Conservation (phyloP, 1,140 invertebrate species). For the Dolichoris vasculosae region DNA sequence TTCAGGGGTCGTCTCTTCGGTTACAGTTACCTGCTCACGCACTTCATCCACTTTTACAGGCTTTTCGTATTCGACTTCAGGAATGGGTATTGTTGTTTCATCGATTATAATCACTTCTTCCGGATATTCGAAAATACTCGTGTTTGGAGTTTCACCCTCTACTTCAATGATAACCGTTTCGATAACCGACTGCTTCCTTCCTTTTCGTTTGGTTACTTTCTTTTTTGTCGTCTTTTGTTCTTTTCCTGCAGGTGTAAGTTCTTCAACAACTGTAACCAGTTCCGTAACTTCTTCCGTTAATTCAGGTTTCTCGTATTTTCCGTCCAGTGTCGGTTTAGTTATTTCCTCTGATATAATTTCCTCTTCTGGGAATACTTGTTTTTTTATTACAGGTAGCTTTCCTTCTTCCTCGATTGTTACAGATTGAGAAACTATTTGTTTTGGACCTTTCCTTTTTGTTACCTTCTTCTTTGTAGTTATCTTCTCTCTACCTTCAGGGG, state of each 20-base stretch:
- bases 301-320: constrained; percentile 44
- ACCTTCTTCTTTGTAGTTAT: no score
- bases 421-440: no score
- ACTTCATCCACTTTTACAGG: constrained; percentile 35
- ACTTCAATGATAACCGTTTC: constrained; percentile 74
- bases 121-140: constrained; percentile 56
- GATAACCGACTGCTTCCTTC: constrained; percentile 69
- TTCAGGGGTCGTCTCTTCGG: constrained; percentile 24
- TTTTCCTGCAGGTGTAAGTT: constrained; percentile 4
- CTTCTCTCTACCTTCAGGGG: no score
- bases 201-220: constrained; percentile 60
- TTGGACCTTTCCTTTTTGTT: no score
- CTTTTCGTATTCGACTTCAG: neutral
- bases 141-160: constrained; percentile 69
- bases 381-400: no score
- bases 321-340: no score
- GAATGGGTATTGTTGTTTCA: neutral
- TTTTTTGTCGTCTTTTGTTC: constrained; percentile 53
- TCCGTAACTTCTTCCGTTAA: constrained; percentile 49
- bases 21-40: constrained; percentile 40
- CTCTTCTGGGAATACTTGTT: constrained; percentile 48
- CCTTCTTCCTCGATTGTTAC: no score
- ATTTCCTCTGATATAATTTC: constrained; percentile 53
- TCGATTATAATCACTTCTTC: constrained; percentile 44
- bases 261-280: constrained; percentile 11